Conservation (phyloP, 2,113 vertebrate genomes). For the Corythaixoides concolor region DNA sequence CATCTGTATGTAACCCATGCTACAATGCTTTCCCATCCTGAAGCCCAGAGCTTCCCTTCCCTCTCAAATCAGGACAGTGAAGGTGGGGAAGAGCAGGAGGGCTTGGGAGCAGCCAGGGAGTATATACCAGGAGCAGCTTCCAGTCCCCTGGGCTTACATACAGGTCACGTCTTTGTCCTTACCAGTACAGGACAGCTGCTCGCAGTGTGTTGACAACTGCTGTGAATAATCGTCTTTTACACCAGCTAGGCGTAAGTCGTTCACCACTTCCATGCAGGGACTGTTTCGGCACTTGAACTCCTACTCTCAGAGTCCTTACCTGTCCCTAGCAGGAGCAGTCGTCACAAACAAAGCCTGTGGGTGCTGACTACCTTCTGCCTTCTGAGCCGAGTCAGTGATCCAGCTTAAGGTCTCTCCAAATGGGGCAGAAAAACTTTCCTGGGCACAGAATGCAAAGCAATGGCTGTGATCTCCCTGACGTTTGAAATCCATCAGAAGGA, state of each 20-base stretch:
- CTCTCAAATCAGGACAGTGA: not conserved
- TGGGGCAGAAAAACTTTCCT: not conserved
- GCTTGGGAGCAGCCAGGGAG: not conserved
- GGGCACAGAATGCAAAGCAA: not conserved
- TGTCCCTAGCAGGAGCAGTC: not conserved
- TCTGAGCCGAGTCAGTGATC: not conserved
- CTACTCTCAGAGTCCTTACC: not conserved
- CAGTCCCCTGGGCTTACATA: not conserved
- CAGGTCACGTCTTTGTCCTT: not conserved
- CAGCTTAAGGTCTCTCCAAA: not conserved
- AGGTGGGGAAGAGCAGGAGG: not conserved
- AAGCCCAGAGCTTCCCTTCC: not conserved
- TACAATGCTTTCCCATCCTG: not conserved
- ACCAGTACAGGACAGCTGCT: not conserved
- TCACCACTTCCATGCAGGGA: not conserved
- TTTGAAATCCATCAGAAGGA: not conserved
- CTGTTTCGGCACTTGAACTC: not conserved
- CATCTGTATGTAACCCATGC: not conserved
- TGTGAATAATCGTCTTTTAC: not conserved
- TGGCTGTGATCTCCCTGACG: not conserved
- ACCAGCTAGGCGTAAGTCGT: accelerated
- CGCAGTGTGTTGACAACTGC: not conserved
- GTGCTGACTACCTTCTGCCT: not conserved
- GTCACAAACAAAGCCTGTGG: not conserved
- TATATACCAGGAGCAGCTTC: not conserved